Evolutionary conservation across 1,140 invertebrate genomes (phyloP), one percentile per base, ranked within the genome.

Genomic region (Bombus fervidus): DNA sequence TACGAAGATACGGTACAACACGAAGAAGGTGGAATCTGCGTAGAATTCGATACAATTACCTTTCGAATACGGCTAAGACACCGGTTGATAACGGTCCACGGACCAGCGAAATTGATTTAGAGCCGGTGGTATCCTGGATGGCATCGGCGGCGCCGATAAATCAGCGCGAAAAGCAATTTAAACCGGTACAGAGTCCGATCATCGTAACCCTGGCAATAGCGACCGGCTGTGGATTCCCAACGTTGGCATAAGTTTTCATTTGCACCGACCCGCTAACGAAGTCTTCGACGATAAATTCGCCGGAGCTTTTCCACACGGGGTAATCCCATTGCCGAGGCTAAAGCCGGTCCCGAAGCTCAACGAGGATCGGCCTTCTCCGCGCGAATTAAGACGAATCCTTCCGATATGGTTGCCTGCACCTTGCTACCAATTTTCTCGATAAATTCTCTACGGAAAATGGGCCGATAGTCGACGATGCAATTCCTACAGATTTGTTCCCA

Each of bases 371-470:
- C 84, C 87, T 83, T 76, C 88, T n/a, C 6, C 37, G 10, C 69
- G 74, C 47, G 87, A 91, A 91, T 91, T 91, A 89, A 91, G 90
- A 91, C 88, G 90, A 85, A 91, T 91, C 72, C 85, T 43, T 43
- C 47, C 37, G 12, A 25, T 34, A n/a, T 47, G 64, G 59, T n/a
- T n/a, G 12, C 25, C 68, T 39, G 47, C 43, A 15, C 69, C 8
- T 73, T 39, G 68, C 66, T 15, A 12, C 25, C 59, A 53, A 22
- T 34, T 78, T 39, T 47, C 73, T 18, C 59, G n/a, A 72, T 85
- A 78, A 85, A 81, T 85, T 59, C 47, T 3, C 12, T 18, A 18
- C 13, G n/a, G 43, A 66, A 85, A 86, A 31, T 66, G 57, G 75
- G 22, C 10, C 85, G 74, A 57, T 37, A n/a, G 53, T 59, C 4